These are phyloP conservation scores for Pseudochirops corinnae DNA, from an alignment of 2,797 vertebrate genomes.

Conservation along the genomic window DNA sequence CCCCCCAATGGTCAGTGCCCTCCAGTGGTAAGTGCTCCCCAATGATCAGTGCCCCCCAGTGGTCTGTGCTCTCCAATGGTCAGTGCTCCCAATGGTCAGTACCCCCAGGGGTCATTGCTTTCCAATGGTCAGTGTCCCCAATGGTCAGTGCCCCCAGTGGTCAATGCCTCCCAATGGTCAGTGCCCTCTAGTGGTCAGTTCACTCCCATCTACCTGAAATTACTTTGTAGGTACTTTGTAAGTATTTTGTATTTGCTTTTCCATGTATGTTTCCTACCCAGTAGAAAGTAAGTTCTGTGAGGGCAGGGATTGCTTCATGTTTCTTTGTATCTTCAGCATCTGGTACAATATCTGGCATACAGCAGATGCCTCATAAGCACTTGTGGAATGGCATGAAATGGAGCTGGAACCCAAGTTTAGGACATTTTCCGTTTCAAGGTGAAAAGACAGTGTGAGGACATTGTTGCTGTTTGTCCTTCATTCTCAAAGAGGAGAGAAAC, in stretches of 20 bases:
- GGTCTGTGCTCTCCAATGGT: too few species aligned
- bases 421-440: neutral
- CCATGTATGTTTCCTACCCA: neutral
- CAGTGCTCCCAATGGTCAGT: neutral
- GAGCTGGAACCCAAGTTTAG: neutral
- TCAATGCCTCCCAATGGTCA: too few species aligned
- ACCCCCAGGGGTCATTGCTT: rapidly evolving
- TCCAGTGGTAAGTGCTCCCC: neutral
- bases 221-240: neutral
- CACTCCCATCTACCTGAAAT: neutral
- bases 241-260: neutral
- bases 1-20: too few species aligned
- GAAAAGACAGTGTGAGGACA: neutral
- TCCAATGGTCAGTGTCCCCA: too few species aligned
- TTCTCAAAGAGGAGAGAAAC: neutral
- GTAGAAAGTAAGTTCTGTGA: neutral
- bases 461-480: too few species aligned
- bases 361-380: neutral
- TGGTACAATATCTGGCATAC: neutral
- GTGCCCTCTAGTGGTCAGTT: neutral
- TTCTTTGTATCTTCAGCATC: neutral
- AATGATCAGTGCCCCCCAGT: neutral
- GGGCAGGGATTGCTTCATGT: neutral
- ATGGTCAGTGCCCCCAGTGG: neutral
- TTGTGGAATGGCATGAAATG: neutral